phyloP scores from a whole-genome alignment of 1,140 invertebrate species.

The Drosophila kanapiae region DNA sequence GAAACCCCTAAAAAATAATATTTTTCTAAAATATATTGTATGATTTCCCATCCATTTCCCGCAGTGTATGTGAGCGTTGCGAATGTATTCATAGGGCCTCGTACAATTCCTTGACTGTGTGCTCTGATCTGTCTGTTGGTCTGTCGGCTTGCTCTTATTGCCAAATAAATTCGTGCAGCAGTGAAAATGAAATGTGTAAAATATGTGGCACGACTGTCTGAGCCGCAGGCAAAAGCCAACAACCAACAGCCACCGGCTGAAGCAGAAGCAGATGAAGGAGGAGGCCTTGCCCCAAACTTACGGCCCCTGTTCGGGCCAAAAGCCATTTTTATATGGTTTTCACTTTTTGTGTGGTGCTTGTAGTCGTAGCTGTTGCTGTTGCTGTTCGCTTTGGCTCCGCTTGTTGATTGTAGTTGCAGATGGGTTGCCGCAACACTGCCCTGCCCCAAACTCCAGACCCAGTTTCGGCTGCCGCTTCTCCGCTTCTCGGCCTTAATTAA shows the following conservation, averaged over 20 bases:
- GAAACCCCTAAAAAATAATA: not conserved
- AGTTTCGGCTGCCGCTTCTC: conserved; percentile 43
- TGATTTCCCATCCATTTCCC: not conserved
- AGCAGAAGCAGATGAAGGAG: conserved; percentile 1
- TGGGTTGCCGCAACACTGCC: conserved; percentile 46
- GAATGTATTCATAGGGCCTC: conserved; percentile 68
- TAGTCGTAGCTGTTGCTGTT: conserved; percentile 6
- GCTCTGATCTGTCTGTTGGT: conserved; percentile 43
- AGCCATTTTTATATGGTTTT: conserved; percentile 69
- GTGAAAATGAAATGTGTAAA: conserved; percentile 82
- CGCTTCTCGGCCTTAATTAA: conserved; percentile 72
- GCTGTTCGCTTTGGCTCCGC: conserved; percentile 16
- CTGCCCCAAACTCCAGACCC: conserved; percentile 45
- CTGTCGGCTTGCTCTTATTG: conserved; percentile 70
- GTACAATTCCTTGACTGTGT: conserved; percentile 61
- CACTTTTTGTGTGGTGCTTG: conserved; percentile 57
- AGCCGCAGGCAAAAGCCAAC: conserved; percentile 37
- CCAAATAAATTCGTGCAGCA: conserved; percentile 82
- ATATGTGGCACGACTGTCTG: conserved; percentile 71
- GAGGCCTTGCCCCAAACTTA: conserved; percentile 58
- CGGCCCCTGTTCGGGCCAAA: conserved; percentile 38
- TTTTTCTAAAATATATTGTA: not conserved
- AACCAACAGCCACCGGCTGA: conserved; percentile 35
- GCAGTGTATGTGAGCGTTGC: conserved; percentile 23
- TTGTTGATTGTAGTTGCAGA: conserved; percentile 68